Base-by-base conservation (phyloP, 2,888 invertebrate genomes). In the Sphaeridia pumilis region DNA sequence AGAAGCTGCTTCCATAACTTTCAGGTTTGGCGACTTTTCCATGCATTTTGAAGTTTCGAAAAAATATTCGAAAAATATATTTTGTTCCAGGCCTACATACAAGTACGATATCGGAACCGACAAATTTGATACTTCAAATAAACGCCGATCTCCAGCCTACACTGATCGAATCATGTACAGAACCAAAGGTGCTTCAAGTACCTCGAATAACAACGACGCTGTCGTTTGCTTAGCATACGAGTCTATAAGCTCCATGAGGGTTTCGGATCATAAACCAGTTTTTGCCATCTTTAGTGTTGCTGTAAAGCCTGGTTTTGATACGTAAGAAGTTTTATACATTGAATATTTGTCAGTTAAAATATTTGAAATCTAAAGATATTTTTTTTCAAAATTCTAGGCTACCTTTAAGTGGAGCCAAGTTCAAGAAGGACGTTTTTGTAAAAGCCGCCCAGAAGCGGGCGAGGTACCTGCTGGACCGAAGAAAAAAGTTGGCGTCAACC, bases 51-150 rank as follows among this genome's bases (percentile, higher is more conserved):
- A n/a, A n/a, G n/a, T n/a, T n/a, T n/a, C n/a, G n/a, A n/a, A n/a
- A n/a, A n/a, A n/a, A n/a, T n/a, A n/a, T n/a, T n/a, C n/a, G n/a
- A n/a, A n/a, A n/a, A n/a, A n/a, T n/a, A n/a, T n/a, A 31, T 14
- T 31, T 38, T 17, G 36, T 36, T 52, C 1, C 38, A 65, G 65
- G 31, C 95, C 95, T 14, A 93, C 94, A 1, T 95, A 93, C 70
- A 95, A 95, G 80, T 95, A 89, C 69, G 93, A 94, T 71, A 84
- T 89, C 0, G 90, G 92, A n/a, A 87, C 87, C 1, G 87, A 92
- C 69, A 82, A 82, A 67, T 94, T 90, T 69, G 94, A 94, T 71
- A 86, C 89, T 3, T 92, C 90, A 1, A 81, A 83, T 58, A 94
- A 93, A 69, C 87, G 88, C 69, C 78, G 95, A 31, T 87, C 87